A percentile compares a stretch with the other conserved stretches of the same genome.
Conservation (phyloP, 2,888 invertebrate genomes). For the Agrilus mali region DNA sequence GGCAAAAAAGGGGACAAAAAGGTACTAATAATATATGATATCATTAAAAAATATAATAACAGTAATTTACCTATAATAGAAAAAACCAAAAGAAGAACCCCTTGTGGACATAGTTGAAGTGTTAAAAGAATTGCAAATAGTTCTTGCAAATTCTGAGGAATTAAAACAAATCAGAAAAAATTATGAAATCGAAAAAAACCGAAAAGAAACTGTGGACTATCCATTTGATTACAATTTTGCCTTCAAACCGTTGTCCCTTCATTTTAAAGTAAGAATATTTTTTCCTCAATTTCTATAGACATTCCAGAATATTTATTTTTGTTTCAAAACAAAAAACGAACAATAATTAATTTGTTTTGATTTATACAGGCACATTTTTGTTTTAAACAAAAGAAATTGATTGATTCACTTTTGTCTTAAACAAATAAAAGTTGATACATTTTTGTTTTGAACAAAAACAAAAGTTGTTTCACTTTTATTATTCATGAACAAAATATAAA, state of each 20-base stretch:
- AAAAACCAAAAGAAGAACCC: constrained; percentile 5
- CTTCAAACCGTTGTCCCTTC: constrained; percentile 4
- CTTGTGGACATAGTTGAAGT: constrained; percentile 3
- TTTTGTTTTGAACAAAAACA: too few relatives aligned
- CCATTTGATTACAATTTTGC: constrained; percentile 6
- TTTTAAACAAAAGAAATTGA: too few relatives aligned
- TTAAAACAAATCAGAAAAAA: constrained; percentile 1
- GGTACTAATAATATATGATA: constrained; percentile 3
- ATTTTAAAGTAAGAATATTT: constrained; percentile 5
- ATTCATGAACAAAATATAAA: too few relatives aligned
- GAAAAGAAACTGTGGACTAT: constrained; percentile 1
- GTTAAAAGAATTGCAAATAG: constrained; percentile 2
- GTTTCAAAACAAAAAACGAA: too few relatives aligned
- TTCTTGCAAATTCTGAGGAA: constrained; percentile 4
- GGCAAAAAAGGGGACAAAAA: constrained; percentile 5
- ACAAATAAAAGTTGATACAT: too few relatives aligned
- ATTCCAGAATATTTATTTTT: too few relatives aligned
- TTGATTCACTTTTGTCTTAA: too few relatives aligned
- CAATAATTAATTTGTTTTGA: too few relatives aligned
- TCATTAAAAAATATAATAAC: constrained; percentile 4
- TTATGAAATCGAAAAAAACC: constrained; percentile 1
- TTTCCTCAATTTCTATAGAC: too few relatives aligned
- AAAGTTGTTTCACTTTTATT: too few relatives aligned
- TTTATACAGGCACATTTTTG: too few relatives aligned
- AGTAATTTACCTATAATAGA: constrained; percentile 4